Evolutionary conservation across 2,888 invertebrate species (phyloP), one percentile per base, ranked within the genome.

Genomic region (Scotopteryx bipunctaria): DNA sequence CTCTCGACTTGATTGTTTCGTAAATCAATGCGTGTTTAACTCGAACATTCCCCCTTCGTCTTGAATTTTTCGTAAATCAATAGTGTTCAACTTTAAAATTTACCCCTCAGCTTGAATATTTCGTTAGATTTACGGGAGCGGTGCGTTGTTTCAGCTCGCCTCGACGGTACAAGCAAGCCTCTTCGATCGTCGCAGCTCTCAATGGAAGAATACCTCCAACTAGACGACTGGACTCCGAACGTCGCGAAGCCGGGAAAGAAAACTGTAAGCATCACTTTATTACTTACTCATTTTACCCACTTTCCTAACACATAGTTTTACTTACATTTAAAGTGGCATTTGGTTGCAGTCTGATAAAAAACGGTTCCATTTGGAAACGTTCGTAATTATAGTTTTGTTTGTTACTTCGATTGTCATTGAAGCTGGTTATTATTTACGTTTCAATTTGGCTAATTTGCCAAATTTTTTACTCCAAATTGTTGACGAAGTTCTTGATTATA

Each of bases 171-270:
- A 66, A 95, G 91, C 78, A 95, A 94, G 78, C 94, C 94, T 41
- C 91, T 94, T 55, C 93, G 94, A 55, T 91, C 94, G 55, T 92
- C 93, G 51, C 92, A 93, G 51, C 91, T 93, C 71, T 95, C 97
- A 51, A 95, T 99, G 94, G 97, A 97, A 78, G 98, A 98, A 83
- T 98, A 97, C 92, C 92, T 99, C 58, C 97, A 97, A 85, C 93
- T 77, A 90, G 95, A 96, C 83, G 96, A 96, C 69, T 97, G 93
- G 93, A 91, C 91, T 64, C 92, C 93, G 46, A 90, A 87, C 62
- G 81, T 78, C 37, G 86, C 92, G 48, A 91, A 90, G 57, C 93
- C 95, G 42, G 97, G 97, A 62, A 96, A 97, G 88, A 98, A 98
- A 89, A 92, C 96, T 90, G 98, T 98, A 91, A 92, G 94, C 92